Conservation (phyloP, 2,113 vertebrate species). For the Uria lomvia region DNA sequence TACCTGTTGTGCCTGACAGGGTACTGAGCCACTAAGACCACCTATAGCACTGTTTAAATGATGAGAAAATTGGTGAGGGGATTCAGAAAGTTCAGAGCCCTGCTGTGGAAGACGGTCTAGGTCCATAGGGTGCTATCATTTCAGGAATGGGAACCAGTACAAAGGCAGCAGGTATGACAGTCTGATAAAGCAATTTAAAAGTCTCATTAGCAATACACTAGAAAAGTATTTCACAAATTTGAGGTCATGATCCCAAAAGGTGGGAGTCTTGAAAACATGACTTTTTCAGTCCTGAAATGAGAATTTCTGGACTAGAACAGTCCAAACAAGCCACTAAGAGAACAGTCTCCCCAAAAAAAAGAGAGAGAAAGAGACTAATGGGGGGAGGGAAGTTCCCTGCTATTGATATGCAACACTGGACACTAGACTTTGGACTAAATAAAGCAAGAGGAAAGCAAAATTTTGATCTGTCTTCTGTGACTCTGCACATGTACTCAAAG, state of each 20-base stretch:
- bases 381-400: fast-evolving
- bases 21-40: neutral
- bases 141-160: neutral
- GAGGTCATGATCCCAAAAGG: neutral
- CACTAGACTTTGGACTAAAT: neutral
- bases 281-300: neutral
- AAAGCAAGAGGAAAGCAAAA: neutral
- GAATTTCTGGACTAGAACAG: neutral
- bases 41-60: neutral
- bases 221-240: neutral
- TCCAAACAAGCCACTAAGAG: neutral
- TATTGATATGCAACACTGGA: neutral
- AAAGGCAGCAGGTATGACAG: neutral
- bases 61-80: neutral
- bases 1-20: neutral
- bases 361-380: neutral
- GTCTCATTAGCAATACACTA: neutral
- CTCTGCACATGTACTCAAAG: neutral
- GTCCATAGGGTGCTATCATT: neutral
- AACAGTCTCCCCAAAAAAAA: neutral
- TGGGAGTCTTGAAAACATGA: neutral
- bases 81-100: neutral
- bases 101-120: neutral
- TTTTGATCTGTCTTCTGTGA: neutral
- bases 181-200: neutral